Evolutionary conservation across 2,113 vertebrate species (phyloP).

Genomic region (Eudorcas thomsonii): DNA sequence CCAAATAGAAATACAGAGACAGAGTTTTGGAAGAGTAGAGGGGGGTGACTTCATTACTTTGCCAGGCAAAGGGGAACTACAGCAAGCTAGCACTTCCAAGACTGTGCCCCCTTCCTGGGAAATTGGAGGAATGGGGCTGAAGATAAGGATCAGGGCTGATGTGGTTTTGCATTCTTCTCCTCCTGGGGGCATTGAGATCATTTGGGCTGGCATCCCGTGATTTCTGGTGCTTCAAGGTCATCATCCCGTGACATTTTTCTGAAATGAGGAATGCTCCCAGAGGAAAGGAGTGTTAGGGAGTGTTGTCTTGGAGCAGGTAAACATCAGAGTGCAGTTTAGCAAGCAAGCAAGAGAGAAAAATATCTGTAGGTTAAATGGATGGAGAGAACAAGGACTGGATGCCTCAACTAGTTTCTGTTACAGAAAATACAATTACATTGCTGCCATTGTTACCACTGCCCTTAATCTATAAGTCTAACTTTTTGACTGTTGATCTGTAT

Average conservation of each 20-base stretch:
- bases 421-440: not conserved
- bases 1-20: not conserved
- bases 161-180: not conserved
- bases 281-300: not conserved
- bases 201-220: not conserved
- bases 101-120: not conserved
- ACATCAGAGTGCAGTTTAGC: not conserved
- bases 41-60: not conserved
- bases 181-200: not conserved
- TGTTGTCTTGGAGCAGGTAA: not conserved
- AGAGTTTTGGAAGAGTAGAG: not conserved
- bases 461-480: not conserved
- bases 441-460: not conserved
- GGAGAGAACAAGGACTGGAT: not conserved
- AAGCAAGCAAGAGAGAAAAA: not conserved
- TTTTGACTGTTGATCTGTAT: not conserved
- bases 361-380: not conserved
- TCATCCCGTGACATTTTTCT: not conserved
- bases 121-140: not conserved
- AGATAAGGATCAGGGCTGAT: not conserved
- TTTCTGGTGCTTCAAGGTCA: not conserved
- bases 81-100: not conserved
- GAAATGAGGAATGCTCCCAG: not conserved
- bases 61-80: not conserved
- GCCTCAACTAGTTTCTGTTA: not conserved